phyloP scores from a whole-genome alignment of 37 sponge, comb jelly and placozoan species.

The Geodia barretti region DNA sequence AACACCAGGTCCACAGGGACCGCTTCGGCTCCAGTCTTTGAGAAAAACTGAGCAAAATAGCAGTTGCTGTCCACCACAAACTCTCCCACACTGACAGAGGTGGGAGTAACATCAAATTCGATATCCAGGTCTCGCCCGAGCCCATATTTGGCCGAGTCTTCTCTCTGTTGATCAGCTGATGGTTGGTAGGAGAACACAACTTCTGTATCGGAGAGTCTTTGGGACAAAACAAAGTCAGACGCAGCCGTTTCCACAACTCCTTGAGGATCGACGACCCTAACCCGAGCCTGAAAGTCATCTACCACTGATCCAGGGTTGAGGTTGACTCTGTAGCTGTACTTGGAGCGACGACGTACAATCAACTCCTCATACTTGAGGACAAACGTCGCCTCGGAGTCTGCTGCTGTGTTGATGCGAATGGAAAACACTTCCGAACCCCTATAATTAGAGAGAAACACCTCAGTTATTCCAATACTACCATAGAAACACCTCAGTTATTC shows the following conservation, averaged over 20 bases:
- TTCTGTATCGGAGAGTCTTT: constrained; percentile 1
- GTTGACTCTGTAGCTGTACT: constrained; percentile 37
- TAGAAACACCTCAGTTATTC: too few species aligned
- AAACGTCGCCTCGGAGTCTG: constrained; percentile 38
- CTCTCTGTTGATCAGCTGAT: constrained; percentile 20
- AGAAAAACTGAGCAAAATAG: constrained; percentile 73
- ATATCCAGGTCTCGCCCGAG: constrained; percentile 40
- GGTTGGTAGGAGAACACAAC: constrained; percentile 31
- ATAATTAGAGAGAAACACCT: too few species aligned
- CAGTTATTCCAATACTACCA: too few species aligned
- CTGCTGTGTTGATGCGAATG: constrained; percentile 53
- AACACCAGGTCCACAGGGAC: constrained; percentile 55
- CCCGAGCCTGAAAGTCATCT: constrained; percentile 29
- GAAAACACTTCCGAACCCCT: constrained; percentile 48
- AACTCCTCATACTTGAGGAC: constrained; percentile 53
- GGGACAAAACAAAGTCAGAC: constrained; percentile 13
- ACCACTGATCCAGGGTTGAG: constrained; percentile 56
- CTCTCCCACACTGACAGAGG: constrained; percentile 22
- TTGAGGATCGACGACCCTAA: constrained; percentile 39
- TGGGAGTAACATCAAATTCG: constrained; percentile 61
- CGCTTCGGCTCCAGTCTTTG: constrained; percentile 18
- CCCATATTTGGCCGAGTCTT: constrained; percentile 7
- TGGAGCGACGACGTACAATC: constrained; percentile 26
- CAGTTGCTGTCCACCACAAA: constrained; percentile 29
- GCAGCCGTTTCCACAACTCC: constrained; percentile 9